Percentiles rank a stretch among this genome's conserved stretches.
Conservation (phyloP, 2,797 vertebrate species). For the Lepilemur septentrionalis region DNA sequence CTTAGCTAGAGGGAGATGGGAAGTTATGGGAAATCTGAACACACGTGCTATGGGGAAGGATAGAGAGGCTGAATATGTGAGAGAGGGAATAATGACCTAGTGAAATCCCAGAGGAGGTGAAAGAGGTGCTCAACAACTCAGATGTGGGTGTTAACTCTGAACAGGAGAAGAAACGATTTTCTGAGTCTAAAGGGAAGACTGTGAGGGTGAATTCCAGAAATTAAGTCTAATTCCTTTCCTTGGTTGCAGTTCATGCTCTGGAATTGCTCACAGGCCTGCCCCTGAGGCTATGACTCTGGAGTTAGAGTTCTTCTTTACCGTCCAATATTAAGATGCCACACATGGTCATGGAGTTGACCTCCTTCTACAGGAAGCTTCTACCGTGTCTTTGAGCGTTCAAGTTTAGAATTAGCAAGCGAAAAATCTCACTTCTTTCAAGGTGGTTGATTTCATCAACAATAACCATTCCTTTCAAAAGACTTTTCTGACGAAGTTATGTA, state of each 20-base stretch:
- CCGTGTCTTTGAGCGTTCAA: not conserved
- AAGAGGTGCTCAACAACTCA: not conserved
- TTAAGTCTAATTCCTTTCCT: not conserved
- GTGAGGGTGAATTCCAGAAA: not conserved
- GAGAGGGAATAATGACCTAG: not conserved
- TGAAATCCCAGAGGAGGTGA: not conserved
- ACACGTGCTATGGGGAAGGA: not conserved
- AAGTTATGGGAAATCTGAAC: not conserved
- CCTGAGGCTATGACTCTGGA: not conserved
- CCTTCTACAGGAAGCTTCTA: not conserved
- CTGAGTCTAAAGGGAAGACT: not conserved
- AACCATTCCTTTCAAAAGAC: not conserved
- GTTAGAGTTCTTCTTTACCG: not conserved
- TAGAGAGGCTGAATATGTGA: not conserved
- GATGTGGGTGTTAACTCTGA: not conserved
- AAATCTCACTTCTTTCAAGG: not conserved
- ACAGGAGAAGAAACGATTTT: conserved; percentile 30
- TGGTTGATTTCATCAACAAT: conserved; percentile 8
- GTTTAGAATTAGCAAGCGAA: not conserved
- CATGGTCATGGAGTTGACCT: not conserved
- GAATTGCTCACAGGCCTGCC: not conserved
- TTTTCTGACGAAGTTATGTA: not conserved
- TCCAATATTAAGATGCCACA: not conserved
- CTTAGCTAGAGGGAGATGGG: not conserved
- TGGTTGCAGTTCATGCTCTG: not conserved